phyloP scores from a whole-genome alignment of 2,113 vertebrate species.

The Cnemophilus loriae region DNA sequence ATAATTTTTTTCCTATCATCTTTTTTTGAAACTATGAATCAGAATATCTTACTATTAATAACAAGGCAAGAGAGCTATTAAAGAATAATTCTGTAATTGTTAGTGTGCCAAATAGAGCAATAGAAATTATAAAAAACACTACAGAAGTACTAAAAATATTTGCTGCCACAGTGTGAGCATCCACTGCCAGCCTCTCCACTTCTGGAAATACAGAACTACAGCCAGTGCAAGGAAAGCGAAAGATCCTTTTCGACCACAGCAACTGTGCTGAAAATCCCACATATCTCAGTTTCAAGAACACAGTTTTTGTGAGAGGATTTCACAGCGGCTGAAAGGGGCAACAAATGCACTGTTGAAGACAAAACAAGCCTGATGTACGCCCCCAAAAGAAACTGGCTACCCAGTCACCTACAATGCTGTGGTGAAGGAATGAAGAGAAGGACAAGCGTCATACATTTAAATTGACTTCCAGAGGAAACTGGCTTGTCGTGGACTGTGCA shows the following conservation, averaged over 20 bases:
- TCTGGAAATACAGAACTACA: neutral
- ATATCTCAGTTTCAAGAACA: rapidly evolving
- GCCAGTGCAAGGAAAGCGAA: neutral
- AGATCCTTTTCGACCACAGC: neutral
- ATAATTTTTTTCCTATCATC: neutral
- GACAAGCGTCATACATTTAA: neutral
- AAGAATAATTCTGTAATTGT: neutral
- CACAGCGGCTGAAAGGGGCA: neutral
- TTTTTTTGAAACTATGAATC: neutral
- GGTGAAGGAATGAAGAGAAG: neutral
- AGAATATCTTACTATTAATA: neutral
- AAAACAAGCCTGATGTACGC: neutral
- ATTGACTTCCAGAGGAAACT: neutral
- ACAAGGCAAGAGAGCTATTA: neutral
- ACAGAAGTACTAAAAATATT: neutral
- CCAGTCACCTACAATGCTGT: neutral
- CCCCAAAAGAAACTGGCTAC: neutral
- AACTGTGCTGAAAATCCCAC: neutral
- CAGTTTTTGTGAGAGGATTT: neutral
- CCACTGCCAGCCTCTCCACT: neutral
- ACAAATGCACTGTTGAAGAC: neutral
- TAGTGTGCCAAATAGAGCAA: neutral
- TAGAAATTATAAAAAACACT: neutral
- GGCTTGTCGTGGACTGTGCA: neutral
- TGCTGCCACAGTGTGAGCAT: neutral